phyloP scores from a whole-genome alignment of 2,888 invertebrate genomes.

The Euzetes globulus region DNA sequence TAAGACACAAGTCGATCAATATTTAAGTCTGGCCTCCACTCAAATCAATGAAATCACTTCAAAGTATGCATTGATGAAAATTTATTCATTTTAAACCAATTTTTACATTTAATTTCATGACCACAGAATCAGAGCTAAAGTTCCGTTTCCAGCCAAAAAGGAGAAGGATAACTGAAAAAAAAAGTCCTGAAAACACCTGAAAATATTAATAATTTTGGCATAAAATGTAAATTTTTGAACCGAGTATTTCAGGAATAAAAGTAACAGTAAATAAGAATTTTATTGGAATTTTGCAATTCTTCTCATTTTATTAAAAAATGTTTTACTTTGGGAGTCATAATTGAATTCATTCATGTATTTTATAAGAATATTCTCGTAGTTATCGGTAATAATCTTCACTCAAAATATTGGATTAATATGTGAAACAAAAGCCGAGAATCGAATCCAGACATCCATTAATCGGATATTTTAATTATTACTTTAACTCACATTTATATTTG shows the following conservation, averaged over 20 bases:
- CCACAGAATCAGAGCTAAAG: conserved; percentile 12
- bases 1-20: conserved; percentile 84
- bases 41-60: conserved; percentile 32
- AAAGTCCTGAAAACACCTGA: too few species aligned
- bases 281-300: neutral
- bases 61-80: conserved; percentile 16
- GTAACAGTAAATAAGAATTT: neutral
- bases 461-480: neutral
- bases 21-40: conserved; percentile 62
- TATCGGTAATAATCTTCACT: neutral
- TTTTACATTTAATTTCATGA: neutral
- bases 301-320: neutral
- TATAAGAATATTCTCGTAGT: neutral
- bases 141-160: conserved; percentile 28
- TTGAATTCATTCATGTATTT: neutral
- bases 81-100: neutral
- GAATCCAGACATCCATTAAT: neutral
- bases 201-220: neutral
- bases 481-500: too few species aligned
- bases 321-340: neutral
- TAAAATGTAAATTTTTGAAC: neutral
- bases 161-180: conserved; percentile 1
- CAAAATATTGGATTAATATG: neutral
- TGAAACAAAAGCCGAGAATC: neutral
- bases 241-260: neutral